phyloP scores from a whole-genome alignment of 2,797 vertebrate genomes.

The Zenarchopterus dispar region DNA sequence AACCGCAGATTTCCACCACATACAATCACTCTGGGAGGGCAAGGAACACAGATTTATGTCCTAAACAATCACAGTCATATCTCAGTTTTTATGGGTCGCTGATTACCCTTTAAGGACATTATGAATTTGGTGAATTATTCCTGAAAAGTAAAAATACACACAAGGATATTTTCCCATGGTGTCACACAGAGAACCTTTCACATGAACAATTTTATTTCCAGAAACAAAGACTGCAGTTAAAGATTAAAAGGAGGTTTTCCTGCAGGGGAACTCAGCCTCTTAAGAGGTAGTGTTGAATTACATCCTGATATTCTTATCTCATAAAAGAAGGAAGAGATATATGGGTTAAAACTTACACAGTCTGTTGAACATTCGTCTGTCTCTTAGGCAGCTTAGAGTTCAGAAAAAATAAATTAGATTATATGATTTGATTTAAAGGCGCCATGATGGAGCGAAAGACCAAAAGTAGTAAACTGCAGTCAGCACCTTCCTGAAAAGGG shows the following conservation, averaged over 20 bases:
- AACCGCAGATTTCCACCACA: constrained; percentile 65
- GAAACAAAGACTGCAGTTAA: constrained; percentile 76
- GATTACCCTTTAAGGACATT: constrained; percentile 14
- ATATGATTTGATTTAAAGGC: constrained; percentile 18
- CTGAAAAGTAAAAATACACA: neutral
- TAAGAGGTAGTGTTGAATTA: constrained; percentile 68
- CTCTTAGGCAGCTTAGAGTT: constrained; percentile 23
- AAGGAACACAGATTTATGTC: constrained; percentile 64
- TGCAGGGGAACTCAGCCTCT: constrained; percentile 58
- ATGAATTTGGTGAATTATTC: constrained; percentile 22
- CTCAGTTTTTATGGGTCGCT: neutral
- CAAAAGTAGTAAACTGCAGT: constrained; percentile 7
- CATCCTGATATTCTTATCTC: constrained; percentile 66
- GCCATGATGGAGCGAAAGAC: neutral
- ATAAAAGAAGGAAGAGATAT: constrained; percentile 36
- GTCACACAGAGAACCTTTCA: constrained; percentile 51
- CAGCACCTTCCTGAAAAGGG: constrained; percentile 5
- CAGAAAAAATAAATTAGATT: constrained; percentile 43
- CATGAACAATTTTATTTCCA: constrained; percentile 71
- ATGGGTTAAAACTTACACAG: constrained; percentile 61
- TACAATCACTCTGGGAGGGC: constrained; percentile 58
- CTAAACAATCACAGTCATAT: constrained; percentile 56
- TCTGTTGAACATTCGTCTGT: constrained; percentile 47
- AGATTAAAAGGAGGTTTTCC: constrained; percentile 78
- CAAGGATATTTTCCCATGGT: constrained; percentile 28